phyloP scores from a whole-genome alignment of 2,888 invertebrate species.

The Lucinisca nassula region DNA sequence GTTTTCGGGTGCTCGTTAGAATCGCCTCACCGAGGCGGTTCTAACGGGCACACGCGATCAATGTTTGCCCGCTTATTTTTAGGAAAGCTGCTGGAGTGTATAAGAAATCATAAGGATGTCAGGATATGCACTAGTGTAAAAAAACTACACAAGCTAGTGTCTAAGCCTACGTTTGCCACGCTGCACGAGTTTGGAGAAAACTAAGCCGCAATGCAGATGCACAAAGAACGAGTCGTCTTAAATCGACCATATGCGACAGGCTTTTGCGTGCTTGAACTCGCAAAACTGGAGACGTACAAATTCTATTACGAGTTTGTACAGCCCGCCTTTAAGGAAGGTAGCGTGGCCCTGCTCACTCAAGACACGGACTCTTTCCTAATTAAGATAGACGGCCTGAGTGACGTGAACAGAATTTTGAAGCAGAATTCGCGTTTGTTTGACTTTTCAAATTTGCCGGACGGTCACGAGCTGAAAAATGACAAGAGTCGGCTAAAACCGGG shows the following conservation, averaged over 20 bases:
- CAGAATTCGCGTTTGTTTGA: neutral
- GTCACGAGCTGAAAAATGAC: neutral
- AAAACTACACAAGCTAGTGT: neutral
- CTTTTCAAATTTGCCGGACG: constrained; percentile 11
- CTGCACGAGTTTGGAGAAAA: constrained; percentile 15
- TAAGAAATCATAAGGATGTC: neutral
- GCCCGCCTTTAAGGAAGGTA: neutral
- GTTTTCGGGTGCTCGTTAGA: too few relatives aligned
- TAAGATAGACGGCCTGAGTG: neutral
- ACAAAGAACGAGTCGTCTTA: neutral
- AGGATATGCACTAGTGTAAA: neutral
- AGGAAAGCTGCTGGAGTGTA: neutral
- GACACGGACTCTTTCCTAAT: constrained; percentile 5
- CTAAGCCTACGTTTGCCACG: neutral
- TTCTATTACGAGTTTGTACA: constrained; percentile 7
- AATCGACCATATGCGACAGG: neutral
- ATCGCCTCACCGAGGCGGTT: too few relatives aligned
- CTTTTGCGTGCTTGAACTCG: constrained; percentile 19
- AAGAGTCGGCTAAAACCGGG: neutral
- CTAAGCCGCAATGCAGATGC: constrained; percentile 1
- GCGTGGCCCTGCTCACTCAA: neutral
- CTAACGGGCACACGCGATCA: too few relatives aligned
- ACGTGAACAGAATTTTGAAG: neutral
- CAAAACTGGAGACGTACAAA: neutral
- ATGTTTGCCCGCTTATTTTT: too few relatives aligned